Evolutionary conservation across 2,113 vertebrate genomes (phyloP).

Genomic region (Falco punctatus): DNA sequence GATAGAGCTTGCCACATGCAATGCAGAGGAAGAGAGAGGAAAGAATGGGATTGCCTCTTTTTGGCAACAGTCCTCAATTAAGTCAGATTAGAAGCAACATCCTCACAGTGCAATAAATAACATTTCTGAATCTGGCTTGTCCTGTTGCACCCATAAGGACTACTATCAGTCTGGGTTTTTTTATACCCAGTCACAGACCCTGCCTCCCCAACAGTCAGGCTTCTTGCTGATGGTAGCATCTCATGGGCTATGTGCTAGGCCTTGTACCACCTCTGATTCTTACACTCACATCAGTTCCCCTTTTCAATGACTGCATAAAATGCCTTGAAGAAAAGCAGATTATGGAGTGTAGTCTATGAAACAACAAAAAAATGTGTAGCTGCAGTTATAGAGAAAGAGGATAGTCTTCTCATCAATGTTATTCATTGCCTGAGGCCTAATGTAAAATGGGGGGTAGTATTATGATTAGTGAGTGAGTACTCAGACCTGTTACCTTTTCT

Average conservation of each 20-base stretch:
- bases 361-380: not conserved
- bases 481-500: not conserved
- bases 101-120: not conserved
- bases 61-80: not conserved
- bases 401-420: not conserved
- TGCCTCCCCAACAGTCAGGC: not conserved
- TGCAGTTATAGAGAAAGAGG: not conserved
- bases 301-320: not conserved
- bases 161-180: not conserved
- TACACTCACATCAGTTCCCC: fast-evolving
- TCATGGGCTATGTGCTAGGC: not conserved
- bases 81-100: not conserved
- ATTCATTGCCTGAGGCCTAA: not conserved
- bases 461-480: not conserved
- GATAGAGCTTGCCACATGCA: not conserved
- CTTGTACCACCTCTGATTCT: not conserved
- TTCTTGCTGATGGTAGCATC: not conserved
- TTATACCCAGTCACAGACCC: not conserved
- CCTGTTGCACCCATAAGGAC: not conserved
- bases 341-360: not conserved
- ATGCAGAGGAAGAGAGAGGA: not conserved
- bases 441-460: not conserved
- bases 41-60: not conserved
- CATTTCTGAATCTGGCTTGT: not conserved
- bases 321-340: not conserved